Evolutionary conservation across 1,140 invertebrate genomes (phyloP), one percentile per base, ranked within the genome.

Genomic region (Drosophila kanapiae): DNA sequence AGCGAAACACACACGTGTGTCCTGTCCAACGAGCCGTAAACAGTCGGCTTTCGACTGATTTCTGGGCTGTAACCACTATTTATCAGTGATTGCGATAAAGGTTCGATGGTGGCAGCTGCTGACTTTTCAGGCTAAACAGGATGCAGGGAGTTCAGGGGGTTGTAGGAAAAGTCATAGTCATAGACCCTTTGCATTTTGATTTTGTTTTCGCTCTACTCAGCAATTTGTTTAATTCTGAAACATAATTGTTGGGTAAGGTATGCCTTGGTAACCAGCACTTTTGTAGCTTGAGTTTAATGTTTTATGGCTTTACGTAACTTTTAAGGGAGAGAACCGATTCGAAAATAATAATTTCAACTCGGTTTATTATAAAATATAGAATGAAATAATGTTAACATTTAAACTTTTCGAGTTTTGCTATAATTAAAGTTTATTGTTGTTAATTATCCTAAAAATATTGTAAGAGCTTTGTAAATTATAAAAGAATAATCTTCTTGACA

Each of bases 11-110:
- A 60, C 63, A 80, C 84, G 82, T 82, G 82, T 78, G 84, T 84
- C 57, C 71, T 68, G 69, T 35, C 74, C 85, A 87, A 72, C 80
- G 82, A 80, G 77, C 84, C 80, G 80, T 88, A 70, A 88, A 84
- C 78, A 83, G 63, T 49, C 54, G 49, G 63, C 48, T 59, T 47
- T 75, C 65, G 43, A 81, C 82, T 86, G 82, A 85, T 85, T 85
- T 86, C 64, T 43, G 60, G 53, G 37, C 42, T 42, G 70, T 67
- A 37, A 40, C 45, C 45, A 31, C 42, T 77, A 76, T 54, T 54
- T 54, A 54, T 68, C 74, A 45, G 74, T 40, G 61, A 67, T 75
- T 75, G 40, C 54, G 63, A 68, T 77, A 56, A 69, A 61, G 57
- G 75, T 43, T 60, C 61, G 62, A 18, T 18, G 11, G 7, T 13